Base-by-base conservation (phyloP, 2,113 vertebrate species). In the Myanophis thanlyinensis region DNA sequence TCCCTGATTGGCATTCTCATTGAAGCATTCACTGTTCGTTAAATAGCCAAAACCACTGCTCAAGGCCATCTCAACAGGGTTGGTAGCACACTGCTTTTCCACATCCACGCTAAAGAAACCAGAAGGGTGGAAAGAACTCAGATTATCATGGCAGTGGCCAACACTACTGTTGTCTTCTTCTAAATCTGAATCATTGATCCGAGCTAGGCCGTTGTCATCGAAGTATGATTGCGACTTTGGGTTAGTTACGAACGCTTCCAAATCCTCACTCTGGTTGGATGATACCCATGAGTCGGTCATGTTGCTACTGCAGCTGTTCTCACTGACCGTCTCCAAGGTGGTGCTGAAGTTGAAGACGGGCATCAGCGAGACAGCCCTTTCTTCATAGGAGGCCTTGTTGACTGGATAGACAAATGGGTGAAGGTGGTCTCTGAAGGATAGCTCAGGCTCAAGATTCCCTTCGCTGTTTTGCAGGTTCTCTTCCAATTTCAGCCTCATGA, bases 401-500 rank as follows among this genome's bases (percentile, higher is more conserved):
- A 73, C 44, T 0, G 87, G 1, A 0, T 95, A 95, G 8, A 90
- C 94, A 80, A 97, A 91, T 0, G 94, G 67, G 0, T 95, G 4
- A 5, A 96, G 91, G 8, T 89, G n/a, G 11, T 95, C 96, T 91
- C 93, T 93, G 35, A 92, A 87, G 0, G 96, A 62, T 3, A 95
- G 90, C 93, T 96, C 96, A 0, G 95, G 89, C n/a, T 97, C 96
- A 0, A 3, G 62, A 5, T 52, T 92, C 91, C 91, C 94, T 85
- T 97, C 97, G 0, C 94, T 96, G 90, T 94, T 95, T 94, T 96
- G 96, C 1, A 96, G 96, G 18, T 96, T 95, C 92, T 97, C 96
- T 96, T 99, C 99, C 96, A 99, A 97, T 97, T 99, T 98, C 97
- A 99, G 97, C 95, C 99, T 99, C 98, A 99, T 99, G 96, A 99